These are phyloP conservation scores for Larimichthys crocea DNA, from an alignment of 2,113 vertebrate genomes.

Conservation along the genomic window DNA sequence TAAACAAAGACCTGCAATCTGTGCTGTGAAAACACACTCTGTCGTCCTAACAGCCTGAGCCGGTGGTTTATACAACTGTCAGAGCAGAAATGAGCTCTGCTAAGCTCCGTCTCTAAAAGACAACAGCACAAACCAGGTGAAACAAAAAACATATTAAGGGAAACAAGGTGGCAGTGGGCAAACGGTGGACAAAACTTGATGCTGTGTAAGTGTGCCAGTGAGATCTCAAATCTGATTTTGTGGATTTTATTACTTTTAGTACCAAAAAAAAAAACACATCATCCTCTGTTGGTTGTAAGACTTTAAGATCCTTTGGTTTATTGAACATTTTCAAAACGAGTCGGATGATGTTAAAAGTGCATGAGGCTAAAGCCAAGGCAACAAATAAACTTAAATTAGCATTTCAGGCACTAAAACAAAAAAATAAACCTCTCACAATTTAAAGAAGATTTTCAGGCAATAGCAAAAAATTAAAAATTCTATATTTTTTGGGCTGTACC, in stretches of 20 bases:
- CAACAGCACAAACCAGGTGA: constrained; percentile 9
- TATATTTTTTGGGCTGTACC: not conserved
- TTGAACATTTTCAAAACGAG: not conserved
- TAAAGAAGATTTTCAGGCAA: not conserved
- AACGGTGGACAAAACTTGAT: constrained; percentile 18
- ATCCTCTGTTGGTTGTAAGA: not conserved
- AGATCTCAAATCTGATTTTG: not conserved
- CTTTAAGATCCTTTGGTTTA: constrained; percentile 7
- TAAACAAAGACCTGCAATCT: constrained; percentile 54
- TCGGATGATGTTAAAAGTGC: constrained; percentile 11
- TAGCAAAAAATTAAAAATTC: not conserved
- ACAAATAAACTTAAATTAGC: not conserved
- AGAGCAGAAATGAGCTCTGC: constrained; percentile 31
- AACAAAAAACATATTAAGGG: constrained; percentile 17
- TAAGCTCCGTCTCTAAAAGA: constrained; percentile 12
- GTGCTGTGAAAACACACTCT: constrained; percentile 36
- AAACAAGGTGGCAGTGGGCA: constrained; percentile 17
- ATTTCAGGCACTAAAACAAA: constrained; percentile 20
- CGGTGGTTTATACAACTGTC: constrained; percentile 16
- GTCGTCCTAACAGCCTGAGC: constrained; percentile 18
- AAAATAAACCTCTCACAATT: not conserved
- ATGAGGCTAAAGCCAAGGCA: not conserved
- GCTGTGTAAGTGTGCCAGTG: constrained; percentile 11
- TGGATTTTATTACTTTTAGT: not conserved
- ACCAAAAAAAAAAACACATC: not conserved